These are phyloP conservation scores for Stenurella melanura DNA, from an alignment of 2,888 invertebrate species.

Conservation along the genomic window DNA sequence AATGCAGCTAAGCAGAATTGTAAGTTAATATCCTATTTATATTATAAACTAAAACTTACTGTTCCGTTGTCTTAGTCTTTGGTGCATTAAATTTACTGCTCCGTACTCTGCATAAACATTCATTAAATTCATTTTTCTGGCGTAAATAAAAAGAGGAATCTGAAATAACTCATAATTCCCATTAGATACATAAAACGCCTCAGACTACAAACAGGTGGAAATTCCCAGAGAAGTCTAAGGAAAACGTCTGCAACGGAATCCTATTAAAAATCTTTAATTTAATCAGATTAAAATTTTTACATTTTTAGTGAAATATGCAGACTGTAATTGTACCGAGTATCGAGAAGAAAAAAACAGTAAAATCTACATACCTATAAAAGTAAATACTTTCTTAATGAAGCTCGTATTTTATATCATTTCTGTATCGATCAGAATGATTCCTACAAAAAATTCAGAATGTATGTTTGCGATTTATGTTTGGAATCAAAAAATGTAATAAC, in stretches of 20 bases:
- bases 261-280: neutral
- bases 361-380: too few species aligned
- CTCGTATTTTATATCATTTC: too few species aligned
- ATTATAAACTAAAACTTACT: neutral
- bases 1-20: neutral
- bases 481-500: too few species aligned
- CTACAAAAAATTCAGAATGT: too few species aligned
- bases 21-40: neutral
- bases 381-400: too few species aligned
- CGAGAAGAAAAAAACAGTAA: neutral
- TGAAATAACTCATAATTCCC: slow-evolving; percentile 2
- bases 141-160: neutral
- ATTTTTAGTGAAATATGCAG: neutral
- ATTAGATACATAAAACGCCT: slow-evolving; percentile 1
- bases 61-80: neutral
- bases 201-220: neutral
- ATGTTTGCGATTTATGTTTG: too few species aligned
- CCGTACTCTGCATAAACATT: neutral
- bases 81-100: neutral
- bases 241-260: neutral
- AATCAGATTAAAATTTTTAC: neutral
- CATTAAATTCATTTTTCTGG: neutral
- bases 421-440: too few species aligned
- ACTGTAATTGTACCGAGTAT: neutral
- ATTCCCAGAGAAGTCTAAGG: neutral